Conservation (phyloP, 35 echinoderm and acorn worm genomes). For the Ophiothrix spiculata region DNA sequence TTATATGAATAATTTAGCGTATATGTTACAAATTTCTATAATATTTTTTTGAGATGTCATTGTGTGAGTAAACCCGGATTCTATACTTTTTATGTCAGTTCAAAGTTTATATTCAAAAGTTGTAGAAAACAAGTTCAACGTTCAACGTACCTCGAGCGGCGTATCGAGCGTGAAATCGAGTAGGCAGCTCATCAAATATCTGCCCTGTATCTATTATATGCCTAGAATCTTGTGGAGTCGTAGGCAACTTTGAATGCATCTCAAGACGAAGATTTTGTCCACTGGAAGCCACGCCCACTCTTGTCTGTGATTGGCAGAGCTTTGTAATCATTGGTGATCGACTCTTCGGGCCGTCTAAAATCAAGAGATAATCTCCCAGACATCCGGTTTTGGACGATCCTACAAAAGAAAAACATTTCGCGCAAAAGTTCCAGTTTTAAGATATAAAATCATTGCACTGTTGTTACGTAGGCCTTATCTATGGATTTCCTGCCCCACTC, state of each 20-base stretch:
- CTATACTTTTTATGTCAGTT: too few species aligned
- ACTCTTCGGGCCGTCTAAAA: conserved; percentile 62
- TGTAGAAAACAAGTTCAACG: too few species aligned
- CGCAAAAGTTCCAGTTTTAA: background rate
- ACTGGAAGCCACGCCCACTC: conserved; percentile 62
- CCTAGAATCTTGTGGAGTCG: background rate
- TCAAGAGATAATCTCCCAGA: conserved; percentile 60
- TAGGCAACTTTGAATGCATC: conserved; percentile 45
- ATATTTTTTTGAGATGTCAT: too few species aligned
- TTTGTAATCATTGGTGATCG: conserved; percentile 76
- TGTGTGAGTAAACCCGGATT: too few species aligned
- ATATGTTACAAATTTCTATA: too few species aligned
- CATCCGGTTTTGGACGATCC: conserved; percentile 53
- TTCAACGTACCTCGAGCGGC: conserved; percentile 37
- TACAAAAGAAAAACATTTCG: conserved; percentile 12
- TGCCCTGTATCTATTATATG: background rate
- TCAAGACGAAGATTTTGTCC: conserved; percentile 56
- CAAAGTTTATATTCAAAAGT: too few species aligned
- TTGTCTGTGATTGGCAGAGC: conserved; percentile 65
- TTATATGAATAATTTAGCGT: too few species aligned
- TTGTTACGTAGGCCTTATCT: background rate
- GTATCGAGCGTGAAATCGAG: conserved; percentile 54
- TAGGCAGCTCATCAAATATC: background rate
- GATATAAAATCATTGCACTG: conserved; percentile 1
- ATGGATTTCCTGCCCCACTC: background rate